Evolutionary conservation across 2,113 vertebrate species (phyloP).

Genomic region (Microcebus lehilahytsara): DNA sequence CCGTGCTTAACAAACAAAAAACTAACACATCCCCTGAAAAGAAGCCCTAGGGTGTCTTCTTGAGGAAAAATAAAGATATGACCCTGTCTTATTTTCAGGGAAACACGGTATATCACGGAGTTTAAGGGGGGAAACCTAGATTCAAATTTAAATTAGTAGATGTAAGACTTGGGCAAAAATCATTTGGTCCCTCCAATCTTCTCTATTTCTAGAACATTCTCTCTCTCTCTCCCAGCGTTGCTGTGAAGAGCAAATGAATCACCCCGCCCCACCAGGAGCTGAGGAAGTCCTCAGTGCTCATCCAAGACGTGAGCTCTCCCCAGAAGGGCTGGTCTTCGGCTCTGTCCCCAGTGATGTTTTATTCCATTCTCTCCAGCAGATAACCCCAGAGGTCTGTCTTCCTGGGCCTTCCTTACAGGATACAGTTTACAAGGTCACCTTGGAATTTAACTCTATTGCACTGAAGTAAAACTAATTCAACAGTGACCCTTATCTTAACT

Average conservation of each 20-base stretch:
- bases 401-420: not conserved
- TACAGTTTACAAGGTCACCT: not conserved
- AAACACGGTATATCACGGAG: not conserved
- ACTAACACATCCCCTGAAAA: too few species aligned
- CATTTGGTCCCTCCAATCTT: not conserved
- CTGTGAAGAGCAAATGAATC: too few species aligned
- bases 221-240: not conserved
- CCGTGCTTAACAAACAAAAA: too few species aligned
- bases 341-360: not conserved
- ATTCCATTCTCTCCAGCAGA: not conserved
- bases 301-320: too few species aligned
- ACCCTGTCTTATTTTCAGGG: too few species aligned
- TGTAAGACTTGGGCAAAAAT: not conserved
- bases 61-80: too few species aligned
- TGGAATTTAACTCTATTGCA: not conserved
- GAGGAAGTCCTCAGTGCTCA: not conserved
- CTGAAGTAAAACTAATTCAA: not conserved
- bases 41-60: too few species aligned
- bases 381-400: not conserved
- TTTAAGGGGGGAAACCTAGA: not conserved
- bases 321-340: not conserved
- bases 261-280: too few species aligned
- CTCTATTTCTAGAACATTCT: not conserved
- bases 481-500: not conserved
- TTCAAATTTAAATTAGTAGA: conserved; percentile 26